These are phyloP conservation scores for Xenops minutus DNA, from an alignment of 2,797 vertebrate species.

Conservation along the genomic window DNA sequence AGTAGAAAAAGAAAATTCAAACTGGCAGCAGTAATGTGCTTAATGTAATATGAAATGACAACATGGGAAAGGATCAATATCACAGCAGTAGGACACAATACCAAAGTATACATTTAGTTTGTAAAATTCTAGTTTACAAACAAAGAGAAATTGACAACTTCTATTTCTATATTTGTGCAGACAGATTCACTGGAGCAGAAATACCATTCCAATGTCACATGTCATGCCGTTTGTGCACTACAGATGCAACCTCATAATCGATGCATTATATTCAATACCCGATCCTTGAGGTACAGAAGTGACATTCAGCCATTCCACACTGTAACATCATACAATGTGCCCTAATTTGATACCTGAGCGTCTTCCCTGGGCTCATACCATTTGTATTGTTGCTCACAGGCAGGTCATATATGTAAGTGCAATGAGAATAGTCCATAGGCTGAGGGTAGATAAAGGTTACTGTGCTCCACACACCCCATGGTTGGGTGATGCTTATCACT, in stretches of 20 bases:
- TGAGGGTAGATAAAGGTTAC: background rate
- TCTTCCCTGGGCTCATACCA: background rate
- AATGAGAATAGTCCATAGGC: background rate
- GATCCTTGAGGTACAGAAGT: background rate
- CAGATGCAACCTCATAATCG: background rate
- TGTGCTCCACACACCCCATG: background rate
- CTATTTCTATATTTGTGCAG: background rate
- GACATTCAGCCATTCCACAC: background rate
- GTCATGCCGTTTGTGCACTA: background rate
- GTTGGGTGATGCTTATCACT: background rate
- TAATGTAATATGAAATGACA: background rate
- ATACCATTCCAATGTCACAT: background rate
- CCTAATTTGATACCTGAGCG: background rate
- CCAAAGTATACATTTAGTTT: background rate
- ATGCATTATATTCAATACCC: background rate
- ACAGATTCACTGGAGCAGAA: background rate
- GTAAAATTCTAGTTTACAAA: background rate
- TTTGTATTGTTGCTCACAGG: background rate
- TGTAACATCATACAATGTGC: background rate
- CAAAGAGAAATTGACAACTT: background rate
- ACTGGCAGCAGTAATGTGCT: background rate
- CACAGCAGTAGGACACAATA: background rate
- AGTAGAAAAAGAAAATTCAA: background rate
- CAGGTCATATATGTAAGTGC: background rate
- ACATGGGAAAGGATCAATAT: background rate